Base-by-base conservation (phyloP, 1,140 invertebrate species). In the Sycophaga agraensis region DNA sequence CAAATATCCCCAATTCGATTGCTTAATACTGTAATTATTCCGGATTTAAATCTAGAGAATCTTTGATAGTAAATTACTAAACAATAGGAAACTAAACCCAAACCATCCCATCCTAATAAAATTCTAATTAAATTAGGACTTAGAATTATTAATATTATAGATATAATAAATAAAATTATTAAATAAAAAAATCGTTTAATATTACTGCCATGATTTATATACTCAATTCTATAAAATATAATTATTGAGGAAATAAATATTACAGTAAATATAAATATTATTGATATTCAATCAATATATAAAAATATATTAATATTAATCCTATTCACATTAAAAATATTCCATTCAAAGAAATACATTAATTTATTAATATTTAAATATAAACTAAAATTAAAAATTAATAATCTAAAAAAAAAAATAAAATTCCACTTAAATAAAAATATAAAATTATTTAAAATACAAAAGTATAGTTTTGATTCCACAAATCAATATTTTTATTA, bases 81-180 rank as follows among this genome's bases (percentile, higher is more conserved):
- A 82, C 80, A 84, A 83, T 86, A 88, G 68, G 86, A 88, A 70
- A 84, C 76, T 68, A 86, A 75, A 0, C 87, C 87, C 74, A 88
- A 82, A 0, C 85, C 85, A 85, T 89, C 87, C 66, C 86, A 88
- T 0, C 87, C 86, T 73, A 88, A 81, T 73, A 89, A 81, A 84
- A 89, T 86, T 72, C 80, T 83, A 80, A 88, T 77, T 76, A 88
- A 76, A 84, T 86, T 87, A 65, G 83, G 82, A 9, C 83, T 84
- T 74, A 87, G 78, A 86, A 88, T 85, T 63, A 87, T 80, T 75
- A 87, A 80, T 62, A 87, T 75, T 82, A 89, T 88, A 16, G 84
- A 87, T 48, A 85, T 68, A 69, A 88, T 79, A 85, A 88, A 88
- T 77, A 87, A 74, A 69, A 84, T 72, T 63, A 87, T 80, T 75